Base-by-base conservation (phyloP, 2,797 vertebrate species). In the Gephyroberyx darwinii region DNA sequence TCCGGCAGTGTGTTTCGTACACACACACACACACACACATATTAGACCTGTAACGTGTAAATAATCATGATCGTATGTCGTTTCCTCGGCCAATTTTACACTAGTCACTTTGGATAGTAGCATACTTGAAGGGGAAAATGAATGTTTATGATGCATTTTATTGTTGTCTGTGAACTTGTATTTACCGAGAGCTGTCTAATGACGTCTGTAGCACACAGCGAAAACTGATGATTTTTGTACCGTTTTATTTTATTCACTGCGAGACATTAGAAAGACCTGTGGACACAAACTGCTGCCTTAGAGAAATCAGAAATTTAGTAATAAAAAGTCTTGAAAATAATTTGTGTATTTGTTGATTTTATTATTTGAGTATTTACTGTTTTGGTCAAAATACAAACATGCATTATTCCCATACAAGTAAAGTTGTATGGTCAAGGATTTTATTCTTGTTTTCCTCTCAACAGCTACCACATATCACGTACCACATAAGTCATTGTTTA, bases 31-130 rank as follows among this genome's bases (percentile, higher is more conserved):
- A 67, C 54, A 52, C 43, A 55, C 41, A 8, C 53, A 26, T 39
- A 4, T 73, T 86, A 87, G 85, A 89, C 83, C 86, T 91, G 80
- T 90, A 71, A 73, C 54, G 14, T 93, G 89, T 92, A 92, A 90
- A 93, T 87, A 90, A 81, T 69, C 71, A 26, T 74, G 67, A 81
- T 63, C 62, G 59, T 71, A 63, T 88, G 85, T 88, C 78, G 71
- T 87, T 86, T 88, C 82, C 84, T 87, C 88, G 17, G 88, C 90
- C 90, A 92, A 88, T 89, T 26, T 85, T 90, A 92, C 93, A 93
- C 92, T 92, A 93, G 94, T 92, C 93, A 93, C 93, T 94, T 94
- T 93, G 86, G 81, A 88, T 86, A 89, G 89, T 92, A 90, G 92
- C 88, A 85, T 87, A 91, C 90, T 92, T 93, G 92, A 93, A 93